Conservation (phyloP, 2,113 vertebrate species). For the Gorsachius goisagi region DNA sequence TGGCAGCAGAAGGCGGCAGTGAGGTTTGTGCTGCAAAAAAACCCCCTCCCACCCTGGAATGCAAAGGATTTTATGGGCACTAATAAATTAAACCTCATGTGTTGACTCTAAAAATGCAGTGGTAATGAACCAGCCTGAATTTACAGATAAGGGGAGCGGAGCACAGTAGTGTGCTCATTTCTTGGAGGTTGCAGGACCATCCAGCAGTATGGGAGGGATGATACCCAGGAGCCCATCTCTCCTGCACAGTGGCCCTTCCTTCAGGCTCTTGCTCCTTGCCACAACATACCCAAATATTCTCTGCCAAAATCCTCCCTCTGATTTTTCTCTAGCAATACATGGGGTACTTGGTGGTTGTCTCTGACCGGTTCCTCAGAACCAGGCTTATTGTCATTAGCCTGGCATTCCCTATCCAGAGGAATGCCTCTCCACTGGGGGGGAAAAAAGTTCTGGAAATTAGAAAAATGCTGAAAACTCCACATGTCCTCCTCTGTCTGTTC, state of each 20-base stretch:
- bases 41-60: neutral
- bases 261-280: neutral
- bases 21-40: constrained; percentile 3
- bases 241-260: neutral
- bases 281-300: neutral
- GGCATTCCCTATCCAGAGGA: neutral
- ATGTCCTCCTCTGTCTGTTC: neutral
- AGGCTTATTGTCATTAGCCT: neutral
- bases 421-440: neutral
- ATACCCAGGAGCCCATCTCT: neutral
- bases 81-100: constrained; percentile 43
- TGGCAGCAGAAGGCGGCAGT: neutral
- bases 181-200: neutral
- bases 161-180: neutral
- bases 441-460: neutral
- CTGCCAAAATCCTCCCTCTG: neutral
- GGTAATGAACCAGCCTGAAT: neutral
- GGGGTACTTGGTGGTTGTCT: neutral
- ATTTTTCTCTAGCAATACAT: neutral
- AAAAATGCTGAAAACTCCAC: neutral
- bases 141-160: neutral
- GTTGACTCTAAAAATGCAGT: neutral
- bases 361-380: neutral
- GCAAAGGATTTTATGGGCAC: constrained; percentile 19
- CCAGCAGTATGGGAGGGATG: neutral